Evolutionary conservation across 2,888 invertebrate genomes (phyloP).

Genomic region (Agrotis puta): DNA sequence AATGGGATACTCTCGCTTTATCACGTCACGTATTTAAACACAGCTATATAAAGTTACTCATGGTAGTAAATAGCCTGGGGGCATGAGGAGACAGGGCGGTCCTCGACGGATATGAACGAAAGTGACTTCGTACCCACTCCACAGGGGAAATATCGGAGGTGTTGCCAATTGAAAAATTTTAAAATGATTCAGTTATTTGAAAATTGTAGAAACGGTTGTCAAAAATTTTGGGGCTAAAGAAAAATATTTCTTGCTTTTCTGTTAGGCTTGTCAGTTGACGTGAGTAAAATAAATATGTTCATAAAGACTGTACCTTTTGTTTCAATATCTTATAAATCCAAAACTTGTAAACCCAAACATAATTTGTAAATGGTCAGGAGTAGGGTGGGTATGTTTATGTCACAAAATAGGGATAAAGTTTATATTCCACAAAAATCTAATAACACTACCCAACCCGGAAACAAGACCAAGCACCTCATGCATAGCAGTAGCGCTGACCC

Average conservation of each 20-base stretch:
- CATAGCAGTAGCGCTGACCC: no score
- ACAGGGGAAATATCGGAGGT: conserved; percentile 51
- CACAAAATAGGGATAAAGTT: no score
- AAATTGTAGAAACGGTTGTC: conserved; percentile 19
- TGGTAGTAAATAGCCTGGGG: conserved; percentile 54
- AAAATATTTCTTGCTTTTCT: neutral
- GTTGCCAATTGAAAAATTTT: conserved; percentile 52
- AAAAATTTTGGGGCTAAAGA: neutral
- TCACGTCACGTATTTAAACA: neutral
- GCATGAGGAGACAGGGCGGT: conserved; percentile 71
- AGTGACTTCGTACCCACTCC: conserved; percentile 62
- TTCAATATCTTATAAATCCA: no score
- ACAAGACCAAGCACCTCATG: no score
- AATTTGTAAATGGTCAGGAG: no score
- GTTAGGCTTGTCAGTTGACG: neutral
- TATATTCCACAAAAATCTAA: no score
- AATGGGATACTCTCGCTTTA: no score
- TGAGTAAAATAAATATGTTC: no score
- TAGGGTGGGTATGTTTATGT: no score
- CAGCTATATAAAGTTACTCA: conserved; percentile 32
- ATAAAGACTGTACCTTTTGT: no score
- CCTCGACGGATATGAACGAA: conserved; percentile 81
- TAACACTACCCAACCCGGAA: no score
- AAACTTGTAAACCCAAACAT: no score
- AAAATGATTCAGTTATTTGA: conserved; percentile 37